Evolutionary conservation across 2,797 vertebrate genomes (phyloP).

Genomic region (Crenichthys baileyi): DNA sequence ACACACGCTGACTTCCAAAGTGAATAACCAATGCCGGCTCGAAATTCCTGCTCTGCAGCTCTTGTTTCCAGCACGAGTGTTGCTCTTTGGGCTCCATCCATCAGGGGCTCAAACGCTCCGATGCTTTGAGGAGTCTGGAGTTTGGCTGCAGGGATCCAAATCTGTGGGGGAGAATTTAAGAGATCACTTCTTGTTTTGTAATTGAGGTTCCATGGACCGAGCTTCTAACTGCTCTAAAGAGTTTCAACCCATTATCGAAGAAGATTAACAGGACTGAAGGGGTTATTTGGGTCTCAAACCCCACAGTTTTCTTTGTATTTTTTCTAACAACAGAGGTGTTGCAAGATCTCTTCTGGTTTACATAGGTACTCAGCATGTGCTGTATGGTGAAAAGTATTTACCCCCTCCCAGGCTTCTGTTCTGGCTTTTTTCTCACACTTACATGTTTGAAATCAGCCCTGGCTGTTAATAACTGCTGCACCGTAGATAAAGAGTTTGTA

Average conservation of each 20-base stretch:
- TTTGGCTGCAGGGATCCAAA: slow-evolving; percentile 9
- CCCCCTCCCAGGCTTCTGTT: not conserved
- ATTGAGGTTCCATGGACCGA: slow-evolving; percentile 12
- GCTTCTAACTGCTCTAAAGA: not conserved
- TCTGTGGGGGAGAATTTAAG: not conserved
- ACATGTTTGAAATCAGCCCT: not conserved
- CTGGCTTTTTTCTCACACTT: not conserved
- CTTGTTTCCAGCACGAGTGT: slow-evolving; percentile 30
- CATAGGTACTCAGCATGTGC: no score
- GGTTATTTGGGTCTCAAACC: no score
- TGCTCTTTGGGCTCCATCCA: slow-evolving; percentile 20
- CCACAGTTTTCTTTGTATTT: no score
- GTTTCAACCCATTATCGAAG: not conserved
- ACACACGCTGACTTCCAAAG: slow-evolving; percentile 50
- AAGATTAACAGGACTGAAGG: no score
- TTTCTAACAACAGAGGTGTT: no score
- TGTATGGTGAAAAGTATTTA: not conserved
- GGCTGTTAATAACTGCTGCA: no score
- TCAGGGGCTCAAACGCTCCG: slow-evolving; percentile 21
- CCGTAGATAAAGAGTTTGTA: no score
- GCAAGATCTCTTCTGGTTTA: no score
- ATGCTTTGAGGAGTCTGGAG: slow-evolving; percentile 29
- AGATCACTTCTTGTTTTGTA: not conserved
- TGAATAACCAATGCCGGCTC: slow-evolving; percentile 51
- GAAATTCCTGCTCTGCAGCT: slow-evolving; percentile 35